Base-by-base conservation (phyloP, 1,140 invertebrate species). In the Nebria ingens region DNA sequence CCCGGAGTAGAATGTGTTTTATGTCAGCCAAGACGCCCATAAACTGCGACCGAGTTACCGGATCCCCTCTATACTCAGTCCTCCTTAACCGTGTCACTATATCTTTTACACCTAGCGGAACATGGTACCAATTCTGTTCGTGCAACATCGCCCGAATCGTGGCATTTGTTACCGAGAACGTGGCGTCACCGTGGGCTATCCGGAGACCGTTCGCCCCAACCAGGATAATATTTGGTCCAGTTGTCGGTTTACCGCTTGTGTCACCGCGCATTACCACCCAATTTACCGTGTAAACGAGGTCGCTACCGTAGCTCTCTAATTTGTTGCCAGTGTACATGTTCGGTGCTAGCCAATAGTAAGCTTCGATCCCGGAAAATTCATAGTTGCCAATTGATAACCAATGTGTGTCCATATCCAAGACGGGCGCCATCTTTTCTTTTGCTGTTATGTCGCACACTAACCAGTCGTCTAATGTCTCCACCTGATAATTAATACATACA, bases 321-420 rank as follows among this genome's bases (percentile, higher is more conserved):
- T 82, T 81, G 66, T 89, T 87, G 2, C 87, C 88, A 40, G 73
- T 66, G 67, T 86, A 89, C 1, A 82, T 78, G 56, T 79, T 68
- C 2, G 91, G 93, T 21, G 91, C 89, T 55, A 85, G 70, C 91
- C 93, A 98, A 71, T 93, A 98, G 64, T 89, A 91, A 45, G 83
- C 81, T 61, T 86, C 83, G 64, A 83, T 80, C 11, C 77, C 78
- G 1, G 79, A 73, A 62, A 88, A 68, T 56, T 89, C 86, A 61
- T 81, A 80, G 61, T 80, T 77, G 20, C 76, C 77, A 42, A 85
- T 75, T 0, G 76, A 77, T 13, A 85, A 61, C 58, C 75, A 72
- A 21, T 76, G 76, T 13, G 71, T 76, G 19, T 81, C 78, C 6
- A 65, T 63, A 58, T 82, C 79, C 15, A 75, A 64, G 9, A 68